Conservation (phyloP, 1,140 invertebrate genomes). For the Phocides pigmalion region DNA sequence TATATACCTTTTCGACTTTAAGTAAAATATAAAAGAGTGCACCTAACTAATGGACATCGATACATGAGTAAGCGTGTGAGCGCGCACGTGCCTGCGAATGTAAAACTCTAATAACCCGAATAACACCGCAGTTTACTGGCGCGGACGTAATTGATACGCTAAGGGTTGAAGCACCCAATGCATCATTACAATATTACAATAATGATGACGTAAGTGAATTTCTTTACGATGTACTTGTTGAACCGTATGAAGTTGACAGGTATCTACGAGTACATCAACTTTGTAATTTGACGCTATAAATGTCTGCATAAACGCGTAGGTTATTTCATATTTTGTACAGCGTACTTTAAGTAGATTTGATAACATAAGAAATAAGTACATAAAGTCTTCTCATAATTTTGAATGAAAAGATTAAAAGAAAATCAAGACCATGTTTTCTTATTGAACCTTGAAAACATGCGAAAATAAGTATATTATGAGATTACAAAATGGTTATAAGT, state of each 20-base stretch:
- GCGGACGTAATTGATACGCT: constrained; percentile 8
- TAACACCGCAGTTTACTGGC: constrained; percentile 37
- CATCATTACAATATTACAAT: constrained; percentile 5
- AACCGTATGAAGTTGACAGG: background rate
- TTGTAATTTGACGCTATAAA: background rate
- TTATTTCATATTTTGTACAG: too few species aligned
- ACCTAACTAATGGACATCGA: background rate
- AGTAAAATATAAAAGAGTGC: background rate
- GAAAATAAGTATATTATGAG: too few species aligned
- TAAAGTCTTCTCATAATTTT: too few species aligned
- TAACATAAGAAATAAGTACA: too few species aligned
- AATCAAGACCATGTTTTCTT: too few species aligned
- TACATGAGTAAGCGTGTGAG: too few species aligned
- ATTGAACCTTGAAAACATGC: too few species aligned
- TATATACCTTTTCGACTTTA: too few species aligned
- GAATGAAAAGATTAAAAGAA: too few species aligned
- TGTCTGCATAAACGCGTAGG: background rate
- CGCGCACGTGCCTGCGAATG: constrained; percentile 39
- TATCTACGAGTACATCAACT: background rate
- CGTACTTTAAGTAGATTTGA: too few species aligned
- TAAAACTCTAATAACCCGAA: constrained; percentile 46
- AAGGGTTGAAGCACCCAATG: constrained; percentile 10
- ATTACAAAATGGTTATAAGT: too few species aligned
- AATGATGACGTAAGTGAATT: constrained; percentile 12
- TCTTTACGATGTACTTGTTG: constrained; percentile 10